Evolutionary conservation across 2,797 vertebrate genomes (phyloP).

Genomic region (Rhincodon typus): DNA sequence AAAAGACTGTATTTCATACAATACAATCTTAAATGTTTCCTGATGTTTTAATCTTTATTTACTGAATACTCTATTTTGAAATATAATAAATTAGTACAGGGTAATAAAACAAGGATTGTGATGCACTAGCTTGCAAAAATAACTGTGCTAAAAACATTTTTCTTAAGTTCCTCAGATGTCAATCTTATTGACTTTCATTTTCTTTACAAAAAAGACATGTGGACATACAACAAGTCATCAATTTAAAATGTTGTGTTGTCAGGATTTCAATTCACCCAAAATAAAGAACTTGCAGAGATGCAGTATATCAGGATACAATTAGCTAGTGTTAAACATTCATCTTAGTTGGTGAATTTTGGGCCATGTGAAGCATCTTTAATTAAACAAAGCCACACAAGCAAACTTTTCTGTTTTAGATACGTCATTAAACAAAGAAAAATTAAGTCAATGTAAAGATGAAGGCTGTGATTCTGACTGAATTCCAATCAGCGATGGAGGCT

Average conservation of each 20-base stretch:
- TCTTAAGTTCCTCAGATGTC: background rate
- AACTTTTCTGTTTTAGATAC: background rate
- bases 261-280: background rate
- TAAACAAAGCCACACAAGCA: constrained; percentile 33
- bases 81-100: constrained; percentile 32
- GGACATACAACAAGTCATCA: background rate
- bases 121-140: background rate
- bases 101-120: background rate
- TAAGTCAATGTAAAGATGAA: constrained; percentile 72
- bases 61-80: constrained; percentile 22
- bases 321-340: constrained; percentile 22
- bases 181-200: background rate
- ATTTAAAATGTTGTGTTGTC: background rate
- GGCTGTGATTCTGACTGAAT: constrained; percentile 75
- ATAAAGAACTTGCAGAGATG: background rate
- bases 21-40: constrained; percentile 17
- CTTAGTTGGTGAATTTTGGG: constrained; percentile 6
- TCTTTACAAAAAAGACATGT: background rate
- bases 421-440: background rate
- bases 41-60: background rate
- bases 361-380: constrained; percentile 9
- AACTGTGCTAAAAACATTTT: constrained; percentile 11
- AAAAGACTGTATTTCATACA: constrained; percentile 9
- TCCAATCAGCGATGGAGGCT: constrained; percentile 66
- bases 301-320: background rate